Percentiles rank a stretch among this genome's conserved stretches.
Evolutionary conservation across 2,888 invertebrate genomes (phyloP).

Genomic region (Drepanosiphum platanoidis): DNA sequence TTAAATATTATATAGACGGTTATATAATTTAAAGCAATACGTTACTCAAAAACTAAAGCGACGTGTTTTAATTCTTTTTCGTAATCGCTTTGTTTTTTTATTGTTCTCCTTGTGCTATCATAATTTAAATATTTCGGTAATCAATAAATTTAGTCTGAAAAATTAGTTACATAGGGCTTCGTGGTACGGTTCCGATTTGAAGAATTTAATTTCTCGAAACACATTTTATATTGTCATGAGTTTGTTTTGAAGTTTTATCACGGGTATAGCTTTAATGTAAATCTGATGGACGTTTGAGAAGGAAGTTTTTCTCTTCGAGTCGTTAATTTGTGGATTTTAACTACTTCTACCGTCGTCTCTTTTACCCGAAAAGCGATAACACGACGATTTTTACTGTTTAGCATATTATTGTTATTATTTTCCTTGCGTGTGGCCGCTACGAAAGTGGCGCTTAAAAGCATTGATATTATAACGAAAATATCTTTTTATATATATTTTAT

Average conservation of each 20-base stretch:
- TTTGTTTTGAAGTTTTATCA: neutral
- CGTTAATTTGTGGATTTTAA: conserved; percentile 46
- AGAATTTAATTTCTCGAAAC: neutral
- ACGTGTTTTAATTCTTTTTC: too few relatives aligned
- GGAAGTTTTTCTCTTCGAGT: conserved; percentile 15
- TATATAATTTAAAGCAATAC: too few relatives aligned
- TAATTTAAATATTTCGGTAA: neutral
- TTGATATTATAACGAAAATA: conserved; percentile 60
- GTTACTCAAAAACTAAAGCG: too few relatives aligned
- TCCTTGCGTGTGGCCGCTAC: conserved; percentile 51
- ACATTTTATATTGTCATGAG: neutral
- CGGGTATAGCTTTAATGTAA: conserved; percentile 18
- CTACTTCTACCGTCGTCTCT: conserved; percentile 45
- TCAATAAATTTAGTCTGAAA: neutral
- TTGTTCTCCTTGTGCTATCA: neutral
- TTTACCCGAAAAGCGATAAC: conserved; percentile 16
- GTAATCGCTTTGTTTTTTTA: too few relatives aligned
- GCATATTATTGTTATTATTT: conserved; percentile 34
- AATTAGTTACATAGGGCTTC: neutral
- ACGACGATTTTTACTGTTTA: conserved; percentile 27
- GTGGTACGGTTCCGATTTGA: neutral
- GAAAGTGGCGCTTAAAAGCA: conserved; percentile 59
- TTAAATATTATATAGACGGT: too few relatives aligned
- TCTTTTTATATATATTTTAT: conserved; percentile 50
- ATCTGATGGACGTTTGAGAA: conserved; percentile 15